Conservation (phyloP, 2,797 vertebrate species). For the Ataeniobius toweri region DNA sequence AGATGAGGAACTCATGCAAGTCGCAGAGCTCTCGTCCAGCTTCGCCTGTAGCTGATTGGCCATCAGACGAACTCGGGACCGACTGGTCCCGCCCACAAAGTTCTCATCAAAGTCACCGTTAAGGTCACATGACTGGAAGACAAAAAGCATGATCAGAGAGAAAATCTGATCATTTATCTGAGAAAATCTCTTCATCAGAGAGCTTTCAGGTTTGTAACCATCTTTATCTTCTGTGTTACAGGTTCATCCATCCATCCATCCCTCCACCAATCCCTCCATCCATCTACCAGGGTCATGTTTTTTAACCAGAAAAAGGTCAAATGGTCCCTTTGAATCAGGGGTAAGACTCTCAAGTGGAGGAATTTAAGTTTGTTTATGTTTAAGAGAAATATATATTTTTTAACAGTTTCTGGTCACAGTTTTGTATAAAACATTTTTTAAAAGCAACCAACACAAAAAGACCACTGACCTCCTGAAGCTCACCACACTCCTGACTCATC, state of each 20-base stretch:
- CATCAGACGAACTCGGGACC: slow-evolving; percentile 91
- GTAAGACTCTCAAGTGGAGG: too few relatives aligned
- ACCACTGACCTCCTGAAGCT: slow-evolving; percentile 79
- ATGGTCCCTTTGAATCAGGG: too few relatives aligned
- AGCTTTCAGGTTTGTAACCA: neutral
- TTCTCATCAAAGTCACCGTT: slow-evolving; percentile 63
- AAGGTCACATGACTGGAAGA: slow-evolving; percentile 68
- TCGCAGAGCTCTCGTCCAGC: slow-evolving; percentile 82
- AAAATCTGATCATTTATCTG: neutral
- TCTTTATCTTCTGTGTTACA: neutral
- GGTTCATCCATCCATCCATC: too few relatives aligned
- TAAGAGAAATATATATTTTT: too few relatives aligned
- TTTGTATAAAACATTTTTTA: neutral
- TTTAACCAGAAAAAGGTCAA: too few relatives aligned
- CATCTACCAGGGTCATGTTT: too few relatives aligned
- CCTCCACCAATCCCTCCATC: too few relatives aligned
- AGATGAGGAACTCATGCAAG: slow-evolving; percentile 34
- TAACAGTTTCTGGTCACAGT: neutral
- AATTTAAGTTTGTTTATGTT: too few relatives aligned
- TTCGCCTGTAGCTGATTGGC: slow-evolving; percentile 91
- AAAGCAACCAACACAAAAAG: neutral
- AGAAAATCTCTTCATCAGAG: neutral
- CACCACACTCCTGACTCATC: slow-evolving; percentile 77
- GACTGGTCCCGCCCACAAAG: slow-evolving; percentile 70
- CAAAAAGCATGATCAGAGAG: neutral